Percentiles rank a stretch among this genome's conserved stretches.
Conservation (phyloP, 2,888 invertebrate species). For the Pyrocoelia pectoralis region DNA sequence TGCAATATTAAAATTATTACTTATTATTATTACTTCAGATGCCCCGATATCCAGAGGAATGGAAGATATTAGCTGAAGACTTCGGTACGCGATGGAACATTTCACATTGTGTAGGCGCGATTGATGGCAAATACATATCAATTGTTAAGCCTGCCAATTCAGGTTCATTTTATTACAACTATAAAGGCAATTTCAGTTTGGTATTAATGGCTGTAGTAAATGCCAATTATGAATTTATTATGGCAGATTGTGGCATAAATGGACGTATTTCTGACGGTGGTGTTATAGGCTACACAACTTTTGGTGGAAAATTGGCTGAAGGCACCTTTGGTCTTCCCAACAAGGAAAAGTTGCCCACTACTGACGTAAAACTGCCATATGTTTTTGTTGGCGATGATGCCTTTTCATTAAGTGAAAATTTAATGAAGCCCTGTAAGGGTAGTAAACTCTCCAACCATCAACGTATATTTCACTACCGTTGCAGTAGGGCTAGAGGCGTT, state of each 20-base stretch:
- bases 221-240: slow-evolving; percentile 4
- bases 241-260: slow-evolving; percentile 3
- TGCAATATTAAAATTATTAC: too few relatives aligned
- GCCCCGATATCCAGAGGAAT: too few relatives aligned
- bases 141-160: too few relatives aligned
- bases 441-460: not conserved
- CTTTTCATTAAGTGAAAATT: not conserved
- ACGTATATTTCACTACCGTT: not conserved
- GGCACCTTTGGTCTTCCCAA: not conserved
- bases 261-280: slow-evolving; percentile 2
- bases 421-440: not conserved
- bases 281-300: not conserved
- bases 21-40: too few relatives aligned
- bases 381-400: not conserved
- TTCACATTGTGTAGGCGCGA: too few relatives aligned
- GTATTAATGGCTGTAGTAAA: not conserved
- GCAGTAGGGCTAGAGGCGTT: not conserved
- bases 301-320: not conserved
- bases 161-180: not conserved
- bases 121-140: too few relatives aligned
- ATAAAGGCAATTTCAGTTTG: not conserved
- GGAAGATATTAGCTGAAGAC: too few relatives aligned
- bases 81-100: too few relatives aligned
- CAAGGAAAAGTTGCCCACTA: not conserved
- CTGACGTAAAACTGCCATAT: not conserved